phyloP scores from a whole-genome alignment of 2,888 invertebrate species.

The Horisme vitalbata region DNA sequence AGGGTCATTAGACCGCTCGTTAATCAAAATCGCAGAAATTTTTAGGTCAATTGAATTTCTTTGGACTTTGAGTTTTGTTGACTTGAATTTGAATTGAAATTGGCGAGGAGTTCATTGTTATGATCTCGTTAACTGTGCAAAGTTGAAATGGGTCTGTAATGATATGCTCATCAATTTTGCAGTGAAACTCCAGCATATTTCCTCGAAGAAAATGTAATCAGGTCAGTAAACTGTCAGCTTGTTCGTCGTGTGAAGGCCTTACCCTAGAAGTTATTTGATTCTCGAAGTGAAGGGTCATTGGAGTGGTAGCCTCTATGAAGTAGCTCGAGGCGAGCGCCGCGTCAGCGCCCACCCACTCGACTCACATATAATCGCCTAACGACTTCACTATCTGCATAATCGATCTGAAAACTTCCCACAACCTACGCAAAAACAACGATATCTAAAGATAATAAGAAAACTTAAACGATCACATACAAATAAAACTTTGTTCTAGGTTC shows the following conservation, averaged over 20 bases:
- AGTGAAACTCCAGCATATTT: background rate
- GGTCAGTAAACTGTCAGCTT: conserved; percentile 22
- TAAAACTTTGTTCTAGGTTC: conserved; percentile 5
- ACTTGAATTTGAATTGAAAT: conserved; percentile 14
- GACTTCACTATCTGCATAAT: conserved; percentile 32
- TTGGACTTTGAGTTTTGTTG: conserved; percentile 17
- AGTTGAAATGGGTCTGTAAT: background rate
- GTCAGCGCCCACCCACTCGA: conserved; percentile 39
- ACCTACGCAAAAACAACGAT: conserved; percentile 7
- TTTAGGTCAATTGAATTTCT: conserved; percentile 20
- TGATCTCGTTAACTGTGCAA: conserved; percentile 4
- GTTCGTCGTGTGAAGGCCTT: conserved; percentile 25
- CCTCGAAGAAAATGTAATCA: conserved; percentile 9
- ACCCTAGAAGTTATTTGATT: conserved; percentile 36
- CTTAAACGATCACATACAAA: conserved; percentile 5
- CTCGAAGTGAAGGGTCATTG: conserved; percentile 29
- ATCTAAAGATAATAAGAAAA: conserved; percentile 14
- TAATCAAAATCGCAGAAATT: conserved; percentile 21
- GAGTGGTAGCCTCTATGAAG: conserved; percentile 28
- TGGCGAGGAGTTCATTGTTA: conserved; percentile 10
- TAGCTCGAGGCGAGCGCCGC: conserved; percentile 36
- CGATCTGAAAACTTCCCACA: conserved; percentile 24
- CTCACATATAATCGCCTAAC: conserved; percentile 46
- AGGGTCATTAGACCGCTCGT: conserved; percentile 25
- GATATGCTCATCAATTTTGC: background rate